phyloP scores from a whole-genome alignment of 2,113 vertebrate genomes.

The Thalassarche chlororhynchos region DNA sequence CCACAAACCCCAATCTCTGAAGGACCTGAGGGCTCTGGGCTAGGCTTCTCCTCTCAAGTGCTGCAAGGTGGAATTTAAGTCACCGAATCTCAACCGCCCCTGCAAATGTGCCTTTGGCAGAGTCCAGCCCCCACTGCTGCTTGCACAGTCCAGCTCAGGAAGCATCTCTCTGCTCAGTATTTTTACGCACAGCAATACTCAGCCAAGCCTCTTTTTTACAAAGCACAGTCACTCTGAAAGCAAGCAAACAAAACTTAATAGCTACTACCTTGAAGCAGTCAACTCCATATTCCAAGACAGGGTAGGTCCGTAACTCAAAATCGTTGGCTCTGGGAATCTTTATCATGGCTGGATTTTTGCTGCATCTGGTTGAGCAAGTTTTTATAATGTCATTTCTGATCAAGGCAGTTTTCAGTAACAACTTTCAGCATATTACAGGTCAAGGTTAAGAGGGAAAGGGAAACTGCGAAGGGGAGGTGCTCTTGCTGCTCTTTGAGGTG shows the following conservation, averaged over 20 bases:
- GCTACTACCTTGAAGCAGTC: neutral
- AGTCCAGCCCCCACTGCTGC: neutral
- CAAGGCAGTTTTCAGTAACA: conserved; percentile 36
- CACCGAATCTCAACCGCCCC: neutral
- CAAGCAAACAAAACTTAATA: conserved; percentile 48
- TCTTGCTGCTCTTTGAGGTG: neutral
- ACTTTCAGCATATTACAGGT: conserved; percentile 44
- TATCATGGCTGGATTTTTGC: neutral
- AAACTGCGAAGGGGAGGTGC: conserved; percentile 24
- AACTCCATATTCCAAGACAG: neutral
- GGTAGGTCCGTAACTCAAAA: neutral
- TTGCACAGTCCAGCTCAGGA: neutral
- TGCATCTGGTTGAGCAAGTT: neutral
- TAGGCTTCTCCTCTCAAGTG: neutral
- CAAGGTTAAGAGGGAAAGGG: conserved; percentile 64
- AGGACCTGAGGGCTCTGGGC: neutral
- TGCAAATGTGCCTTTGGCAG: neutral
- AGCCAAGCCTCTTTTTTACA: neutral
- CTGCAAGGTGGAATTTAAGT: neutral
- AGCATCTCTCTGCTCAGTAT: neutral
- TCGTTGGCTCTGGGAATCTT: conserved; percentile 6
- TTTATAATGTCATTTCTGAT: conserved; percentile 44
- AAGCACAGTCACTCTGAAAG: neutral
- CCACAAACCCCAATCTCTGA: neutral
- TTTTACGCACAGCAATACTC: neutral